Conservation (phyloP, 2,888 invertebrate species). For the Psylliodes chrysocephalus region DNA sequence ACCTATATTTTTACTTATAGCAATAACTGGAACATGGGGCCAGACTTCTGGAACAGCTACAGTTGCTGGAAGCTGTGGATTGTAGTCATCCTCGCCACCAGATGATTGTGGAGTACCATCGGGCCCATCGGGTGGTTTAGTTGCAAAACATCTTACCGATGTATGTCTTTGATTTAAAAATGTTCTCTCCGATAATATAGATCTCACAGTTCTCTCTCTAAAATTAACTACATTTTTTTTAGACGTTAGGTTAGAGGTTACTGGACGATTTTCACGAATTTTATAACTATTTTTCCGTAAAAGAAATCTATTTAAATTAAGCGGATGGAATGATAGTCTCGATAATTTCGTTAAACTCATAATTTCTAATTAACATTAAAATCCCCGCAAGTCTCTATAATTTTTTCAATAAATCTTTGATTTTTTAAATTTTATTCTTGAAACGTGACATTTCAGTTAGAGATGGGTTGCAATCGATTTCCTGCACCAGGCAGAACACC, state of each 20-base stretch:
- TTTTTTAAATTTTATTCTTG: too few species aligned
- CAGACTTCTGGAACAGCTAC: constrained; percentile 95
- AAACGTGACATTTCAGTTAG: too few species aligned
- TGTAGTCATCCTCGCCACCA: constrained; percentile 59
- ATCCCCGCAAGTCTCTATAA: neutral
- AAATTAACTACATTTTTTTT: neutral
- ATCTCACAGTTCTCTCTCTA: neutral
- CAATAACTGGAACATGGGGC: constrained; percentile 96
- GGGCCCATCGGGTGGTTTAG: constrained; percentile 47
- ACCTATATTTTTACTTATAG: constrained; percentile 87
- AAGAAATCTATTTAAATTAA: constrained; percentile 13
- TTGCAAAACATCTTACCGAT: constrained; percentile 45
- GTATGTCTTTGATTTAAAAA: constrained; percentile 14
- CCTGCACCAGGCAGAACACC: too few species aligned
- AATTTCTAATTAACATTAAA: constrained; percentile 18
- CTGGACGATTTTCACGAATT: constrained; percentile 6
- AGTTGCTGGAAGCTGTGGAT: constrained; percentile 80
- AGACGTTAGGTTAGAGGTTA: constrained; percentile 9
- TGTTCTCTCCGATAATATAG: constrained; percentile 17
- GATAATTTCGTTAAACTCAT: constrained; percentile 32
- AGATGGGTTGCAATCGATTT: too few species aligned
- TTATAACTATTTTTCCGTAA: constrained; percentile 20
- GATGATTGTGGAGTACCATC: constrained; percentile 49
- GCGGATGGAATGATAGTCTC: constrained; percentile 14
- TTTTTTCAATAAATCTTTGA: too few species aligned